Evolutionary conservation across 2,888 invertebrate genomes (phyloP), one percentile per base, ranked within the genome.

Genomic region (Dasysyrphus albostriatus): DNA sequence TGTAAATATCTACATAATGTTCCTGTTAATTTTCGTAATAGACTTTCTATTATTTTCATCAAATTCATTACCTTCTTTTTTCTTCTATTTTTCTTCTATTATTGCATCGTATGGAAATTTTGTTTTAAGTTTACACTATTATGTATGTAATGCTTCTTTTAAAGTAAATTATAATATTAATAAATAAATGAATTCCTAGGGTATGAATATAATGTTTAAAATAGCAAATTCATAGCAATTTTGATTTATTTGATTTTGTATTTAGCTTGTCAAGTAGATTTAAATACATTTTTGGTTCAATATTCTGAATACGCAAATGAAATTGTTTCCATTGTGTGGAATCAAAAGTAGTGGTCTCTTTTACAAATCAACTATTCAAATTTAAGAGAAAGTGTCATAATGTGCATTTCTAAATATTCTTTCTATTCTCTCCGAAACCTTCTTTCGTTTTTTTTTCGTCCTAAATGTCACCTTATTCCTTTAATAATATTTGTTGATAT

Each of bases 351-450:
- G 12, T 24, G 24, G 6, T 51, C 6, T 2, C 12, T 51, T 14
- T 29, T 6, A 51, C 3, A 51, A 51, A 24, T 29, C 16, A 51
- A 29, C 19, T 51, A 10, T 51, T 19, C 24, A 51, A 14, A 14
- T 51, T 51, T n/a, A 34, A 56, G 9, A 56, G 3, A 9, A 54
- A n/a, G 9, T 56, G 12, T 34, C 1, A 16, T 9, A 34, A 56
- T 14, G 32, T 56, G n/a, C n/a, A 32, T 56, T 24, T 24, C 39
- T 39, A 24, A 61, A 42, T 24, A 24, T 42, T 61, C 24, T 39
- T 59, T 39, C 59, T 24, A 59, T 59, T 88, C 88, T 88, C 88
- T 89, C 88, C 88, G 16, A 16, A 29, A 19, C 19, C 37, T 19
- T 65, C 5, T 58, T 29, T 32, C 47, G 47, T 37, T 10, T 63